Evolutionary conservation across 2,797 vertebrate genomes (phyloP), one percentile per base, ranked within the genome.

Genomic region (Chrysocyon brachyurus): DNA sequence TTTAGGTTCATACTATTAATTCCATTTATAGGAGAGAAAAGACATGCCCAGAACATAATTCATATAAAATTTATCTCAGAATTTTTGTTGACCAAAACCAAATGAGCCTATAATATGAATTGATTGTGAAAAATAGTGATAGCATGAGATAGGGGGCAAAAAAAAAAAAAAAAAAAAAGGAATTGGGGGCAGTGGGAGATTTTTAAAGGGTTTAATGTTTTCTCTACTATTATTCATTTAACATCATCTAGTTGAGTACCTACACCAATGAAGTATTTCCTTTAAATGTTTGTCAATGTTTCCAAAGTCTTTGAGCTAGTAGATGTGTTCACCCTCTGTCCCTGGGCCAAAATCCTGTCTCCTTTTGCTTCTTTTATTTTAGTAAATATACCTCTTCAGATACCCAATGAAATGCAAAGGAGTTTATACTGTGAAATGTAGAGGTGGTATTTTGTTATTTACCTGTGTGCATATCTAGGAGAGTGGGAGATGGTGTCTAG

Each of bases 1-100:
- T 95, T 97, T 95, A 90, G 52, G 52, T 81, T 92, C 46, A 59
- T 87, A 59, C 24, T 83, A 57, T 90, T 73, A 95, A 97, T 86
- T 97, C 81, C 24, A n/a, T 64, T 75, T 87, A 81, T 52, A 84
- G 36, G 49, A 77, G 49, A 96, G 61, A 91, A 97, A 12, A 81
- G 36, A 87, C 24, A 82, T 72, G 40, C 86, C 52, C 92, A 90
- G 54, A 96, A 95, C 46, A 94, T 73, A 96, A 88, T 83, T 95
- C 28, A 64, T 75, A 73, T 85, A 61, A 93, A 96, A 93, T 52
- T 24, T 85, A 63, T 93, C 24, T 94, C 91, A 14, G 36, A 40
- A 63, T 93, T 92, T 87, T 90, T 82, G 26, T 90, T 93, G 40
- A 87, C 21, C 33, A 26, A 93, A 93, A 86, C 46, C 28, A 81